These are phyloP conservation scores for Litocranius walleri DNA, from an alignment of 2,113 vertebrate species.

Conservation along the genomic window DNA sequence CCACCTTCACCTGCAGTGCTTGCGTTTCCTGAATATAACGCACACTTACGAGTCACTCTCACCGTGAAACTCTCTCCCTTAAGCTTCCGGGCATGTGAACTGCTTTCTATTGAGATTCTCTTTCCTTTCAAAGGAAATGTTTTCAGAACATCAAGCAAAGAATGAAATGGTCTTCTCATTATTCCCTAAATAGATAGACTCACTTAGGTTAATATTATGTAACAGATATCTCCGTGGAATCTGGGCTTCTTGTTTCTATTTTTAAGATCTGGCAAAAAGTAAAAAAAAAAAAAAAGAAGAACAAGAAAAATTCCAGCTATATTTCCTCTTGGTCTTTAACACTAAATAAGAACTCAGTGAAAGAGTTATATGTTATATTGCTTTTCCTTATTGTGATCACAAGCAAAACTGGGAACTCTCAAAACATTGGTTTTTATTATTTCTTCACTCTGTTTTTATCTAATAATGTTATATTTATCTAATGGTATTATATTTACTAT, in stretches of 20 bases:
- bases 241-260: conserved; percentile 15
- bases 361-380: not conserved
- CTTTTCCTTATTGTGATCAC: not conserved
- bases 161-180: not conserved
- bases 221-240: not conserved
- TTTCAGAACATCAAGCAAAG: not conserved
- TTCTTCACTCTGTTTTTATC: not conserved
- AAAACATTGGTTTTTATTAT: not conserved
- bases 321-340: not conserved
- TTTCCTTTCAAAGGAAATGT: conserved; percentile 46
- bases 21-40: not conserved
- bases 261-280: conserved; percentile 6
- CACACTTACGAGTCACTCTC: not conserved
- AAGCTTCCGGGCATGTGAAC: not conserved
- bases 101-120: not conserved
- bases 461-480: not conserved
- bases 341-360: not conserved
- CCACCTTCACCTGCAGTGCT: not conserved
- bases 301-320: not conserved
- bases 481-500: not conserved
- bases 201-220: not conserved
- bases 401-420: not conserved
- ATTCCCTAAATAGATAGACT: not conserved
- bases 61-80: not conserved
- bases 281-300: not conserved